Evolutionary conservation across 1,140 invertebrate species (phyloP), one percentile per base, ranked within the genome.

Genomic region (Leptoteleia sp.): DNA sequence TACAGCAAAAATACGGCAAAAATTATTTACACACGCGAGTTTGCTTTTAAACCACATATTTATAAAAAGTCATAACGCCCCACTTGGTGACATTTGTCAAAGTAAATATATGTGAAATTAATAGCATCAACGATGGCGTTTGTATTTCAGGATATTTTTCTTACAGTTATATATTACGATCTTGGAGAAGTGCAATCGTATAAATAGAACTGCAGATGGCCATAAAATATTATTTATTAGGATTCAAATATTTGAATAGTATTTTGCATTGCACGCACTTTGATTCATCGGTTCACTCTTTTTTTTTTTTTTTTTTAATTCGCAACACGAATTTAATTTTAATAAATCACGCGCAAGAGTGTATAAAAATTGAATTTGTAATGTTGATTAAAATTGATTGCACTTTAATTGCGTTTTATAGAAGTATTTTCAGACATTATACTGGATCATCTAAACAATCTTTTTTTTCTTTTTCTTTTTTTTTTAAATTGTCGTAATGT

Each of bases 111-210:
- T 73, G 13, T 45, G 27, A 67, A 65, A 57, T 61, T 61, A 52
- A 64, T 40, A 47, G 55, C 62, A 50, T 38, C 75, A 55, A 38
- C 61, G 77, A 25, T 38, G 72, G 52, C 77, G 68, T 82, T 86
- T 89, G 88, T 88, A 88, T 50, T 88, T 88, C 75, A 81, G 81
- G 83, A 84, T 89, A 89, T 89, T 89, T 87, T 88, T 88, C 82
- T 85, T 86, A 80, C 82, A n/a, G n/a, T n/a, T n/a, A n/a, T n/a
- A n/a, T n/a, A n/a, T n/a, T n/a, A n/a, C n/a, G n/a, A n/a, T n/a
- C n/a, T n/a, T n/a, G n/a, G n/a, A n/a, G n/a, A 54, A 50, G 42
- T 72, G 64, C 47, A 73, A 37, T 83, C 71, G 12, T 86, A 85
- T 85, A 83, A 86, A 87, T 87, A 85, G 83, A 82, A 73, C 16